Conservation (phyloP, 2,113 vertebrate species). For the Kobus ellipsiprymnus region DNA sequence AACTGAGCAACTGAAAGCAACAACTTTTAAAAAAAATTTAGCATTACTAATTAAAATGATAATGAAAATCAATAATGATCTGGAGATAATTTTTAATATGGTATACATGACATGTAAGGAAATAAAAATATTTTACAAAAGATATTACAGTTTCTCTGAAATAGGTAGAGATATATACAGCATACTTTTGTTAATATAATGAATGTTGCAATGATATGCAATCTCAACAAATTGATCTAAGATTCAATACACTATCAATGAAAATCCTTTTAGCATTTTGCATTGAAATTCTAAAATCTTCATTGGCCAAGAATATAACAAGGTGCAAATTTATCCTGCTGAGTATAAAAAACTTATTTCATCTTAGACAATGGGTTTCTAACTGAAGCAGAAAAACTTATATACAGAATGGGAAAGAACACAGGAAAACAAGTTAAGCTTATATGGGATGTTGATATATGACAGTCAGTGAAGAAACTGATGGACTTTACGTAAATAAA, state of each 20-base stretch:
- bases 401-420: background rate
- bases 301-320: background rate
- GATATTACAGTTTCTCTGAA: background rate
- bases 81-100: background rate
- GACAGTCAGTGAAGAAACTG: background rate
- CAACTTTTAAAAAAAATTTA: background rate
- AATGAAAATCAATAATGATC: background rate
- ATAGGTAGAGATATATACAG: background rate
- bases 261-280: background rate
- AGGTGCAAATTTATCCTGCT: background rate
- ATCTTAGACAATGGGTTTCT: background rate
- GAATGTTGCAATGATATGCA: background rate
- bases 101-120: background rate
- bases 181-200: too few species aligned
- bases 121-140: background rate
- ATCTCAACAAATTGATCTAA: background rate
- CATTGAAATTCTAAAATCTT: background rate
- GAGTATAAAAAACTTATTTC: background rate
- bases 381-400: background rate
- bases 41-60: background rate
- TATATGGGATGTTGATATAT: background rate
- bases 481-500: background rate
- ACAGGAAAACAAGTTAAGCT: background rate
- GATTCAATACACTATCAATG: background rate
- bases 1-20: background rate